Evolutionary conservation across 1,140 invertebrate genomes (phyloP).

Genomic region (Drosophila bipectinata): DNA sequence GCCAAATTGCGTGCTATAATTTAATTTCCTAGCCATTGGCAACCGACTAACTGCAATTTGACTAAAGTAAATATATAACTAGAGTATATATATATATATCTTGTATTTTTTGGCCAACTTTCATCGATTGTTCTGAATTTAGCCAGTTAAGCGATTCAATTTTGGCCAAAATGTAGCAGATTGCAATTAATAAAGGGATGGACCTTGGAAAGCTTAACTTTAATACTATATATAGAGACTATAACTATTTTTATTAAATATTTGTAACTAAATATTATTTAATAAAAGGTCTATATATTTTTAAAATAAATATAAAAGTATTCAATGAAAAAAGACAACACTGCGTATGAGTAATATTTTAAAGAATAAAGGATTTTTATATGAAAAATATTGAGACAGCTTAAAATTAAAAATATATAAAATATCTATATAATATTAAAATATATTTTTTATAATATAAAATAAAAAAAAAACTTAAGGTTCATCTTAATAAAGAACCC

Average conservation of each 20-base stretch:
- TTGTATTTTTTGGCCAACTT: slow-evolving; percentile 11
- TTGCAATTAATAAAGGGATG: slow-evolving; percentile 34
- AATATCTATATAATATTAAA: neutral
- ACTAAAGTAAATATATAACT: slow-evolving; percentile 9
- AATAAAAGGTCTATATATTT: neutral
- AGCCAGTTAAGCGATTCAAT: slow-evolving; percentile 26
- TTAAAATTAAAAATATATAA: neutral
- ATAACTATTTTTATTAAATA: too few relatives aligned
- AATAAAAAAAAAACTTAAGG: neutral
- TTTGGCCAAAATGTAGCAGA: slow-evolving; percentile 43
- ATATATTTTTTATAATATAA: neutral
- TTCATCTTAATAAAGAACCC: neutral
- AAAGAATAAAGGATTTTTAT: neutral
- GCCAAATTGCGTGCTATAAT: slow-evolving; percentile 68
- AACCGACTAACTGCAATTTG: slow-evolving; percentile 18
- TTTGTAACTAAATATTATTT: too few relatives aligned
- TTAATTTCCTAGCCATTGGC: slow-evolving; percentile 53
- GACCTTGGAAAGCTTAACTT: neutral
- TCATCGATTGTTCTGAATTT: slow-evolving; percentile 9
- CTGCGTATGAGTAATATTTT: slow-evolving; percentile 4
- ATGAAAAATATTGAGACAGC: too few relatives aligned
- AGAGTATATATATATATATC: slow-evolving; percentile 4
- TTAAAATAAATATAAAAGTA: neutral
- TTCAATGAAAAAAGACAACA: neutral
- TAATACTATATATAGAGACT: neutral